Base-by-base conservation (phyloP, 2,888 invertebrate genomes). In the Macaria liturata region DNA sequence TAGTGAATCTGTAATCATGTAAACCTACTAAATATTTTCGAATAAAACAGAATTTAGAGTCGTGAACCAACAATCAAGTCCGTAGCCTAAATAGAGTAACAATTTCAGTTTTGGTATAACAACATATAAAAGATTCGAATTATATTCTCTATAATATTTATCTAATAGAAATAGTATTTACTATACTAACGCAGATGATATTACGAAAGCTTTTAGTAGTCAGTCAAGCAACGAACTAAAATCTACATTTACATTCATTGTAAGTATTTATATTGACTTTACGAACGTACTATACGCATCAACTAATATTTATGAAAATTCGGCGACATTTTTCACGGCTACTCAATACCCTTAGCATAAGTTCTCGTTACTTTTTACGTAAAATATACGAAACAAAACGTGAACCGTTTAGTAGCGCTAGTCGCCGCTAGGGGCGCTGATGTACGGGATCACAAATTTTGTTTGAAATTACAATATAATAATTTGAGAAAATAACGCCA, bases 61-160 rank as follows among this genome's bases (percentile, higher is more conserved):
- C 67, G 71, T 68, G 71, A 71, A 74, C 66, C 77, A 81, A 81
- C 77, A 80, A 76, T 80, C 74, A 72, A 80, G 80, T 76, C 78
- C 70, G 64, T 77, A 73, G 70, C 72, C 72, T 75, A 78, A 59
- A 65, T 67, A 72, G 44, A 43, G 48, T 74, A 72, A 79, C 74
- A 78, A 76, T 76, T 63, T 78, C 68, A 74, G 71, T 80, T 78
- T 79, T 78, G 77, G 76, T 81, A 78, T 79, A 83, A 82, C 80
- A 83, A 78, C 78, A 83, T 80, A 78, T 79, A 81, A 83, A 84
- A 84, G 77, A 83, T 79, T 83, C 78, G 81, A 84, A 86, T 83
- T 66, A 82, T 76, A 85, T 81, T 84, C 82, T 78, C 76, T 80
- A 51, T 31, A 51, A 51, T 80, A 81, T 76, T 76, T 76, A 65